A percentile compares a stretch with the other conserved stretches of the same genome.
Conservation (phyloP, 2,797 vertebrate genomes). For the Alca torda region DNA sequence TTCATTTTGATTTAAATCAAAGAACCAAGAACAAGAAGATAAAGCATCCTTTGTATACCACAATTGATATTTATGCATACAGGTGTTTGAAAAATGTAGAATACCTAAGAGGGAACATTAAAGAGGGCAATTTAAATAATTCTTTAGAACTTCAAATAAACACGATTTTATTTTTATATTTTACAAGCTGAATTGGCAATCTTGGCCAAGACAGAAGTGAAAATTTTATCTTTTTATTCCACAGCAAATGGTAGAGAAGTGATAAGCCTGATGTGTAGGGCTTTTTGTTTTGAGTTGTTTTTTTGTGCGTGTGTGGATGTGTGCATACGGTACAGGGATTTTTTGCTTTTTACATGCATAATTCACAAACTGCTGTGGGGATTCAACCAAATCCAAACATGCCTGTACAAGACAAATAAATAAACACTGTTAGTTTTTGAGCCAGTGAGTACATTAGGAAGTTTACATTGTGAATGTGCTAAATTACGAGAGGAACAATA, state of each 20-base stretch:
- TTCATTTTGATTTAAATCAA: not conserved
- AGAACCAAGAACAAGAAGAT: not conserved
- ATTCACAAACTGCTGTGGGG: conserved; percentile 4
- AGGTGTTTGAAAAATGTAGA: not conserved
- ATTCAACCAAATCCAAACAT: not conserved
- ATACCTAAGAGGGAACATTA: not conserved
- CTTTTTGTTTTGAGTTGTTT: not conserved
- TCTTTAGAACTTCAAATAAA: conserved; percentile 23
- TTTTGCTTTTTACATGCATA: not conserved
- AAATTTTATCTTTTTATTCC: conserved; percentile 9
- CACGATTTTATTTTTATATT: not conserved
- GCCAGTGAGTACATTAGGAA: not conserved
- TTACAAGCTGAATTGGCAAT: not conserved
- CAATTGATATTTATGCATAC: not conserved
- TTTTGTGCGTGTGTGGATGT: rapidly evolving
- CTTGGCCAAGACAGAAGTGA: not conserved
- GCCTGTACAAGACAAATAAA: not conserved
- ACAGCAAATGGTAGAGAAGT: not conserved
- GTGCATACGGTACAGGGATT: not conserved
- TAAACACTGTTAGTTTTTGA: not conserved
- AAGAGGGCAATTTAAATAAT: not conserved
- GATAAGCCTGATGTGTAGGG: not conserved
- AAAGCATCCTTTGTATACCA: not conserved
- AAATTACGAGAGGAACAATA: not conserved
- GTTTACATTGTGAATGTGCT: not conserved